Percentiles rank a stretch among this genome's conserved stretches.
These are phyloP conservation scores for Pomatostomus ruficeps DNA, from an alignment of 2,113 vertebrate species.

Conservation along the genomic window DNA sequence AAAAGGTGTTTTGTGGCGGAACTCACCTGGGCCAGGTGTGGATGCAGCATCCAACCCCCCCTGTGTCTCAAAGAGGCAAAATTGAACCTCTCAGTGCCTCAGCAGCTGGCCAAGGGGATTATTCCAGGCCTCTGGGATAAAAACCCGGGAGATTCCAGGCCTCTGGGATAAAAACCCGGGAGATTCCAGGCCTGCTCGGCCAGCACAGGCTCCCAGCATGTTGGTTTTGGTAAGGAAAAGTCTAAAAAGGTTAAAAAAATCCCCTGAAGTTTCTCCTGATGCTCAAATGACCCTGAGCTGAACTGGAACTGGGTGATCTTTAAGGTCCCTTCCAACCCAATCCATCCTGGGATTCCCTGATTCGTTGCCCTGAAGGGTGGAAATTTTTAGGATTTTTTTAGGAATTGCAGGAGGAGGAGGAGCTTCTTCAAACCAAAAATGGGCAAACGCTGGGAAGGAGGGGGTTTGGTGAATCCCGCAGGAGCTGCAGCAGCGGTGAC, in stretches of 20 bases:
- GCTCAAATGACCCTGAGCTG: accelerated
- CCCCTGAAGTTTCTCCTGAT: background rate
- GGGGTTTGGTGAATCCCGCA: background rate
- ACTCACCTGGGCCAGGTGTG: background rate
- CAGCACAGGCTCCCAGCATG: background rate
- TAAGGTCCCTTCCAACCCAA: background rate
- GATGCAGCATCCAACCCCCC: background rate
- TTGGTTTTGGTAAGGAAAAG: background rate
- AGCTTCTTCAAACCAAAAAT: background rate
- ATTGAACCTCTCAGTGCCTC: background rate
- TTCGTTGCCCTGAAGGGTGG: accelerated
- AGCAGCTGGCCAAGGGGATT: background rate
- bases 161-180: background rate
- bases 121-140: background rate
- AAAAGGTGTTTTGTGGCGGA: background rate
- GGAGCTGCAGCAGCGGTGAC: background rate
- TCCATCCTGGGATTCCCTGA: background rate
- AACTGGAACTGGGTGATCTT: background rate
- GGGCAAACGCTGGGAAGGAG: background rate
- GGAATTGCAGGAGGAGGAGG: background rate
- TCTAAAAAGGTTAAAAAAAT: accelerated
- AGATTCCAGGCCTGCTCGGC: background rate
- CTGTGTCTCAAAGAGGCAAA: background rate
- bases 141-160: background rate
- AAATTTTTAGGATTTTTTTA: background rate